phyloP scores from a whole-genome alignment of 2,888 invertebrate species.

The Arenicola marina region DNA sequence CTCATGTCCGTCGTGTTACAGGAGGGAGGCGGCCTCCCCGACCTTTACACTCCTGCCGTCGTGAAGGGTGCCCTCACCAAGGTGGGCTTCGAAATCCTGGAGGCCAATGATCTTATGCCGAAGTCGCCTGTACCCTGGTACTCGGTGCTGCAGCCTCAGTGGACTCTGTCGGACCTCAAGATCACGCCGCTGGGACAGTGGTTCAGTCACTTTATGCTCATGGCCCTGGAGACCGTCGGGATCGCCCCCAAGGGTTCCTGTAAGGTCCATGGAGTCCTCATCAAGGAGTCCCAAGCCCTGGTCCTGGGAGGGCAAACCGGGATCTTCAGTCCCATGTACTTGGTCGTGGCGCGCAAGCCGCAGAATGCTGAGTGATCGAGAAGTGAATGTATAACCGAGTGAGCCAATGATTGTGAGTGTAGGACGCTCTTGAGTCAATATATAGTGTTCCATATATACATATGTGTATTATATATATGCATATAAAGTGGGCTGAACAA shows the following conservation, averaged over 20 bases:
- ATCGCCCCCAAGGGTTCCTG: constrained; percentile 28
- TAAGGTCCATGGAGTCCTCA: constrained; percentile 25
- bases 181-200: constrained; percentile 26
- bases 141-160: constrained; percentile 18
- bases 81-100: constrained; percentile 31
- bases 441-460: too few species aligned
- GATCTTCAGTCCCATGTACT: constrained; percentile 30
- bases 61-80: constrained; percentile 10
- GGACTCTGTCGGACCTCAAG: constrained; percentile 24
- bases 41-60: constrained; percentile 14
- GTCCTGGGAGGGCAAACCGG: constrained; percentile 25
- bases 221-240: constrained; percentile 24
- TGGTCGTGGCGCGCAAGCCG: constrained; percentile 28
- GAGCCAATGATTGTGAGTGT: too few species aligned
- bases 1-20: too few species aligned
- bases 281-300: constrained; percentile 26
- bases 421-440: too few species aligned
- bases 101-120: constrained; percentile 21
- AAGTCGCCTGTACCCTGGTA: constrained; percentile 28
- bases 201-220: constrained; percentile 26
- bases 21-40: constrained; percentile 30
- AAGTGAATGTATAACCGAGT: too few species aligned
- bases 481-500: too few species aligned
- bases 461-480: too few species aligned
- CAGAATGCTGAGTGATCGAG: too few species aligned